These are phyloP conservation scores for Prolemur simus DNA, from an alignment of 2,113 vertebrate genomes.

Conservation along the genomic window DNA sequence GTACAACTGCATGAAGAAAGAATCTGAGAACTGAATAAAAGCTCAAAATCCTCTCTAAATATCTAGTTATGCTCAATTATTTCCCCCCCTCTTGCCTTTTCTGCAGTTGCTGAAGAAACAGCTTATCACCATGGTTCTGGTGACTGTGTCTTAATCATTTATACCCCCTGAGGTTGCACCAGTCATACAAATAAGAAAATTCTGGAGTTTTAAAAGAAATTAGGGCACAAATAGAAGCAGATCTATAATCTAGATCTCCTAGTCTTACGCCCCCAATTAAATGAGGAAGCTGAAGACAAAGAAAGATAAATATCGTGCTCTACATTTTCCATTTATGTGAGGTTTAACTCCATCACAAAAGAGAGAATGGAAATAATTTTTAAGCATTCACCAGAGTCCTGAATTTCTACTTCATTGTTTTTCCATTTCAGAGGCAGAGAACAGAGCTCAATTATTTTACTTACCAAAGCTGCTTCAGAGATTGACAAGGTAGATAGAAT, in stretches of 20 bases:
- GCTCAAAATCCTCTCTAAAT: background rate
- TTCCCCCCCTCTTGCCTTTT: background rate
- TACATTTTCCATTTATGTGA: background rate
- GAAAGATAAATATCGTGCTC: background rate
- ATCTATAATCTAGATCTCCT: background rate
- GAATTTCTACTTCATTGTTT: background rate
- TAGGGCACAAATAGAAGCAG: background rate
- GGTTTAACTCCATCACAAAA: background rate
- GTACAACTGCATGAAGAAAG: background rate
- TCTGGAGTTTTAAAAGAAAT: background rate
- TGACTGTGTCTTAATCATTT: background rate
- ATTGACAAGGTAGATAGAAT: background rate
- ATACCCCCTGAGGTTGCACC: background rate
- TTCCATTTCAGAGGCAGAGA: background rate
- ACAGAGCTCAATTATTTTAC: background rate
- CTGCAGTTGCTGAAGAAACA: background rate
- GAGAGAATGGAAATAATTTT: background rate
- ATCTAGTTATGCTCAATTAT: conserved; percentile 5
- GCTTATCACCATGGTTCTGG: background rate
- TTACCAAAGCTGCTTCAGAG: background rate
- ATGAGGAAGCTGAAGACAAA: background rate
- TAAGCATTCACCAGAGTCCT: background rate
- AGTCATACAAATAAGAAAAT: background rate
- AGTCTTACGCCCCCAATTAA: background rate
- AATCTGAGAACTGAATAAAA: conserved; percentile 32